Conservation (phyloP, 2,797 vertebrate genomes). For the Cuniculus paca region DNA sequence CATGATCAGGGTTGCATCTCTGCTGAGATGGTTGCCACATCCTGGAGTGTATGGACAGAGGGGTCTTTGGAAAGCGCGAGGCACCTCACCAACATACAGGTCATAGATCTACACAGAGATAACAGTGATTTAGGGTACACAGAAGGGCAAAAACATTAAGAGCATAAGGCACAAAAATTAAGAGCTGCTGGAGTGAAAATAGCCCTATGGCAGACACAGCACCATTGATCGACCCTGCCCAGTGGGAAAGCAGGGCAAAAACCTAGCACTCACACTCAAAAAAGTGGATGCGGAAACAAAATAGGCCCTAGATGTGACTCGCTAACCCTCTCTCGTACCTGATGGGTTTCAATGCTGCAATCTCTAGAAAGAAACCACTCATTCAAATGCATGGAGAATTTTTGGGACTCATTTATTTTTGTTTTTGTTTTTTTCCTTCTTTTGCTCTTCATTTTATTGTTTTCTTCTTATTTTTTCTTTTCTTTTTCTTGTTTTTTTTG, state of each 20-base stretch:
- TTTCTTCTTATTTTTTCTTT: neutral
- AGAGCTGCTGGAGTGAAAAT: neutral
- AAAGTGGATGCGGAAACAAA: neutral
- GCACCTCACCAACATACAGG: neutral
- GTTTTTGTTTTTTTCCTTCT: neutral
- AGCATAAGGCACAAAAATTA: neutral
- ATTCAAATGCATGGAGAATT: neutral
- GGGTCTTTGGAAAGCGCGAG: neutral
- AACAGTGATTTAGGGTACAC: neutral
- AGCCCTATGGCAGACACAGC: neutral
- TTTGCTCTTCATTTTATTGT: neutral
- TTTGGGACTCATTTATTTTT: neutral
- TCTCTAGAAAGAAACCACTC: neutral
- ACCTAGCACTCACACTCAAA: neutral
- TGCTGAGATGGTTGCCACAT: neutral
- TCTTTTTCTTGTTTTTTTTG: neutral
- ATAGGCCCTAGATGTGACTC: neutral
- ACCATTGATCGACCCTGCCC: neutral
- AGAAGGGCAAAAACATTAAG: neutral
- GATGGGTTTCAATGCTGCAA: neutral
- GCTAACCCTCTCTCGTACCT: neutral
- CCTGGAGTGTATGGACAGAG: neutral
- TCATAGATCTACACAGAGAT: neutral
- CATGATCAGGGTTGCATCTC: neutral
- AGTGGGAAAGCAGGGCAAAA: neutral